A percentile compares a stretch with the other conserved stretches of the same genome.
Conservation (phyloP, 2,888 invertebrate genomes). For the Tachystola acroxantha region DNA sequence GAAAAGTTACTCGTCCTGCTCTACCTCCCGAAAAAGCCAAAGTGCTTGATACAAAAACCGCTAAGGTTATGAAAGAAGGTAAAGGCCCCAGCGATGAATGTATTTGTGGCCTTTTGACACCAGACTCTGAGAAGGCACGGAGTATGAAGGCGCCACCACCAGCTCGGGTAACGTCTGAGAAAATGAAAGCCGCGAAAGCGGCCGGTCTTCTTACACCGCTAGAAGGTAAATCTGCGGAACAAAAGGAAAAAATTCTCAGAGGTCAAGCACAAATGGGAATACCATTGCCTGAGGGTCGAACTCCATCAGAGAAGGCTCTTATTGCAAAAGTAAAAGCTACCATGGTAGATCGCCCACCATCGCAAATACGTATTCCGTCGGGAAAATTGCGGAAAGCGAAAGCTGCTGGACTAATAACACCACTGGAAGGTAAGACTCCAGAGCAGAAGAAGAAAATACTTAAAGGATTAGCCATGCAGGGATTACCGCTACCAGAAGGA, state of each 20-base stretch:
- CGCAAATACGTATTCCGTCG: slow-evolving; percentile 9
- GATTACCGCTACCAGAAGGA: slow-evolving; percentile 28
- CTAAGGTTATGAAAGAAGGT: slow-evolving; percentile 27
- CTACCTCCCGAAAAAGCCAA: slow-evolving; percentile 13
- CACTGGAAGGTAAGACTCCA: slow-evolving; percentile 23
- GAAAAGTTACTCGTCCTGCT: slow-evolving; percentile 2
- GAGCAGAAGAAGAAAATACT: slow-evolving; percentile 25
- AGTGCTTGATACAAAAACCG: slow-evolving; percentile 22
- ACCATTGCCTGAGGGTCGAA: slow-evolving; percentile 21
- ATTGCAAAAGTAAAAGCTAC: slow-evolving; percentile 8
- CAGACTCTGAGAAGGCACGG: slow-evolving; percentile 17
- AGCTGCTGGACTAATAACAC: slow-evolving; percentile 25
- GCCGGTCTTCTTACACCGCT: slow-evolving; percentile 25
- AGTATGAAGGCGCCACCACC: slow-evolving; percentile 17
- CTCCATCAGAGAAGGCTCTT: slow-evolving; percentile 8
- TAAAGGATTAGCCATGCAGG: slow-evolving; percentile 18
- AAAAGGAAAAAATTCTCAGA: slow-evolving; percentile 24
- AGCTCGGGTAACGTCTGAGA: slow-evolving; percentile 18
- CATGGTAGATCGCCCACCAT: not conserved
- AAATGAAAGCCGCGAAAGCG: slow-evolving; percentile 22
- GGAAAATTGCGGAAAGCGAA: slow-evolving; percentile 23
- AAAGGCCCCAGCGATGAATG: slow-evolving; percentile 31
- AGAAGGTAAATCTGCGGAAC: slow-evolving; percentile 24
- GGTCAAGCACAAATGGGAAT: slow-evolving; percentile 18
- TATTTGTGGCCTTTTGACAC: slow-evolving; percentile 26